Conservation (phyloP, 2,797 vertebrate genomes). For the Uromys caudimaculatus region DNA sequence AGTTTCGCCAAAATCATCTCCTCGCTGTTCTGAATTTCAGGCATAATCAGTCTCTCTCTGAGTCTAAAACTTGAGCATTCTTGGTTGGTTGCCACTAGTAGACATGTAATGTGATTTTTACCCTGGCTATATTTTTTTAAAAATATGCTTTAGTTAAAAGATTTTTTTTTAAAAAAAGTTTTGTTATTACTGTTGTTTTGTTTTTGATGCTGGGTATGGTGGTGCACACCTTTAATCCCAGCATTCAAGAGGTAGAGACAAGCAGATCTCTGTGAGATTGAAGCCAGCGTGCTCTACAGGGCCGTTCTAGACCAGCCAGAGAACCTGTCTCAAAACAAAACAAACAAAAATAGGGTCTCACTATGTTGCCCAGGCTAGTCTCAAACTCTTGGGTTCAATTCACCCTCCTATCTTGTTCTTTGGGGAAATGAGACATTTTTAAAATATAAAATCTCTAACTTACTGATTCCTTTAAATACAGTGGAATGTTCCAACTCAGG, state of each 20-base stretch:
- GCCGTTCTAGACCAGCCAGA: not conserved
- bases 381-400: not conserved
- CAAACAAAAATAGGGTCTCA: not conserved
- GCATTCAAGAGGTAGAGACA: not conserved
- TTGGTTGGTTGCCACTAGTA: not conserved
- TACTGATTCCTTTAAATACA: not conserved
- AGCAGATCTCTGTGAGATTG: not conserved
- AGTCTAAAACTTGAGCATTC: not conserved
- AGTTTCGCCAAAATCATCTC: not conserved
- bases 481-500: not conserved
- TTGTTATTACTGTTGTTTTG: not conserved
- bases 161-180: not conserved
- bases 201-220: not conserved
- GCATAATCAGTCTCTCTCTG: not conserved
- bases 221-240: not conserved
- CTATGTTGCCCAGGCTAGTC: not conserved
- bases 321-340: not conserved
- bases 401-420: not conserved
- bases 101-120: not conserved
- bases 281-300: not conserved
- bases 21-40: not conserved
- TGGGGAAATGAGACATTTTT: not conserved
- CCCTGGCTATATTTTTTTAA: not conserved
- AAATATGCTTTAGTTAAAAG: constrained; percentile 17
- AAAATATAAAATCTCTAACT: not conserved